phyloP scores from a whole-genome alignment of 1,140 invertebrate species.

The Dendroctonus valens region DNA sequence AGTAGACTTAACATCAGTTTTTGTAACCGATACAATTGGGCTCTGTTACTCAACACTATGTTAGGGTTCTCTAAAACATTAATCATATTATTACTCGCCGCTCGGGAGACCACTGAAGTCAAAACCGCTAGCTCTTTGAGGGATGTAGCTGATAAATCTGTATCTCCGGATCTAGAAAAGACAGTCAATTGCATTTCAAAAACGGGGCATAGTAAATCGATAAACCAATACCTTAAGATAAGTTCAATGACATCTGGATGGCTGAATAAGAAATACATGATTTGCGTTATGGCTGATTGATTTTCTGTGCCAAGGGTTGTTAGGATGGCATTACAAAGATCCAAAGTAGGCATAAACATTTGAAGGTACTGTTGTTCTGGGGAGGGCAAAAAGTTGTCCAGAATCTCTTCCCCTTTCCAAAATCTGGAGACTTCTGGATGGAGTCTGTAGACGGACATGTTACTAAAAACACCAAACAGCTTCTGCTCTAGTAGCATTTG shows the following conservation, averaged over 20 bases:
- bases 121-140: slow-evolving; percentile 54
- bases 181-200: neutral
- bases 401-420: slow-evolving; percentile 44
- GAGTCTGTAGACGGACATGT: slow-evolving; percentile 73
- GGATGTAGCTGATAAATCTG: slow-evolving; percentile 60
- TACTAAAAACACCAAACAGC: slow-evolving; percentile 69
- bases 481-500: slow-evolving; percentile 74
- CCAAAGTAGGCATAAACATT: slow-evolving; percentile 74
- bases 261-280: slow-evolving; percentile 75
- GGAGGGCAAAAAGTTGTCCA: slow-evolving; percentile 54
- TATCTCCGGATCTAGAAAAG: slow-evolving; percentile 56
- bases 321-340: slow-evolving; percentile 76
- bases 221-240: slow-evolving; percentile 57
- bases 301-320: slow-evolving; percentile 81
- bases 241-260: slow-evolving; percentile 79
- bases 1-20: slow-evolving; percentile 70
- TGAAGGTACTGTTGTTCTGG: slow-evolving; percentile 71
- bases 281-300: slow-evolving; percentile 73
- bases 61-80: slow-evolving; percentile 49
- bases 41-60: slow-evolving; percentile 57
- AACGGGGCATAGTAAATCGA: neutral
- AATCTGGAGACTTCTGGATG: slow-evolving; percentile 67
- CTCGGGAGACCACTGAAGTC: slow-evolving; percentile 66
- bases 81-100: slow-evolving; percentile 58
- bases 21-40: slow-evolving; percentile 62